Evolutionary conservation across 1,140 invertebrate species (phyloP).

Genomic region (Mactra quadrangularis): DNA sequence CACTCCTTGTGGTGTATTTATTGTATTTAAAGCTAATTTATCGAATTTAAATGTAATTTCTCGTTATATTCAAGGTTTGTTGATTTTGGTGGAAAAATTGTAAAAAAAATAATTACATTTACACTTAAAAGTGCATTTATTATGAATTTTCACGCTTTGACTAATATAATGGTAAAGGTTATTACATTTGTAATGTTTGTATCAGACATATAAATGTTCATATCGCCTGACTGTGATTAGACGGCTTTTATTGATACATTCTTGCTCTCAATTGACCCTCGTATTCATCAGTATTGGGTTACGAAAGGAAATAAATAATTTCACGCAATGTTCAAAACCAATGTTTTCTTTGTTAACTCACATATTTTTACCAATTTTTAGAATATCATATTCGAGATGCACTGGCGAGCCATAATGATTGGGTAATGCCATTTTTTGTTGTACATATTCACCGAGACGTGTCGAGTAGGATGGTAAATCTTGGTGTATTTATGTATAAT

Average conservation of each 20-base stretch:
- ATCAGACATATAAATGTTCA: constrained; percentile 28
- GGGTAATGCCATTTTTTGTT: background rate
- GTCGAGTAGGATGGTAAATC: constrained; percentile 26
- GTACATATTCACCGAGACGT: background rate
- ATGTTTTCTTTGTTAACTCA: constrained; percentile 29
- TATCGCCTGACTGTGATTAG: constrained; percentile 12
- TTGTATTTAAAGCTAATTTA: too few relatives aligned
- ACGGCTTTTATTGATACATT: background rate
- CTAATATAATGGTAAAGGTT: too few relatives aligned
- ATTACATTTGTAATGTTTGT: background rate
- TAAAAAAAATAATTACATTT: too few relatives aligned
- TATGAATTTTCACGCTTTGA: too few relatives aligned
- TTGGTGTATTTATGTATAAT: too few relatives aligned
- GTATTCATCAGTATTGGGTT: background rate
- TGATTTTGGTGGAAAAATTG: too few relatives aligned
- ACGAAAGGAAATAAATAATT: constrained; percentile 38
- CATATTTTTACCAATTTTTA: constrained; percentile 19
- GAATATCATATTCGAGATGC: constrained; percentile 22
- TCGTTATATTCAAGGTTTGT: too few relatives aligned
- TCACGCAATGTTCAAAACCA: constrained; percentile 20
- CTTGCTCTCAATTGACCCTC: constrained; percentile 31
- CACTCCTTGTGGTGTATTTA: too few relatives aligned
- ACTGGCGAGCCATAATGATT: constrained; percentile 26
- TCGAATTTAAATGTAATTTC: too few relatives aligned
- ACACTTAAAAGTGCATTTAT: too few relatives aligned